phyloP scores from a whole-genome alignment of 2,113 vertebrate species.

The Merops nubicus region DNA sequence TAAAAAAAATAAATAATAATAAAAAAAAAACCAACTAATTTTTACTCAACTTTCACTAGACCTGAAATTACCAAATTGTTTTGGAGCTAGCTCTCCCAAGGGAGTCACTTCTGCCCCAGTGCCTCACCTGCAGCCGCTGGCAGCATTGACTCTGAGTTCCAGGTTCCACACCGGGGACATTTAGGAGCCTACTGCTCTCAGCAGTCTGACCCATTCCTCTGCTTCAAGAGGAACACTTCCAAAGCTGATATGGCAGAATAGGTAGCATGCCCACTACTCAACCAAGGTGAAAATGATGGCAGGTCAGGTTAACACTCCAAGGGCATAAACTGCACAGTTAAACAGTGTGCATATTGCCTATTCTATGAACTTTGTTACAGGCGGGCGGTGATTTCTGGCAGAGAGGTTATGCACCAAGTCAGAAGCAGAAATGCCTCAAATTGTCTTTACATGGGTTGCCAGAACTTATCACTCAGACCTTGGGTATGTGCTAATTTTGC shows the following conservation, averaged over 20 bases:
- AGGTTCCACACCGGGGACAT: accelerated
- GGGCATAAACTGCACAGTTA: background rate
- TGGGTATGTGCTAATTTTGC: background rate
- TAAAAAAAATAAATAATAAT: too few species aligned
- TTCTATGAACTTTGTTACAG: background rate
- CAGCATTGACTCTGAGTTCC: background rate
- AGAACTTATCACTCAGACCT: background rate
- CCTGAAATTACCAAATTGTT: background rate
- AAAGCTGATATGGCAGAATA: background rate
- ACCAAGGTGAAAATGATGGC: accelerated
- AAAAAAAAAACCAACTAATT: background rate
- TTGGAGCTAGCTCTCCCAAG: background rate
- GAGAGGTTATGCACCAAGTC: background rate
- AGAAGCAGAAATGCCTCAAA: background rate
- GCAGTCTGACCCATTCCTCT: background rate
- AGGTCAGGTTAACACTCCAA: background rate
- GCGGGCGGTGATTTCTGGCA: background rate
- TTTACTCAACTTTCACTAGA: background rate
- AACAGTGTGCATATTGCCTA: background rate
- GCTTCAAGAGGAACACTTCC: background rate
- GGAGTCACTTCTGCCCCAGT: background rate
- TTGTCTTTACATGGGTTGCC: background rate
- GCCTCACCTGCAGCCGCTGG: background rate
- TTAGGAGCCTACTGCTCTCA: background rate
- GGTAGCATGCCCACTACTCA: background rate